Evolutionary conservation across 2,113 vertebrate genomes (phyloP).

Genomic region (Heptranchias perlo): DNA sequence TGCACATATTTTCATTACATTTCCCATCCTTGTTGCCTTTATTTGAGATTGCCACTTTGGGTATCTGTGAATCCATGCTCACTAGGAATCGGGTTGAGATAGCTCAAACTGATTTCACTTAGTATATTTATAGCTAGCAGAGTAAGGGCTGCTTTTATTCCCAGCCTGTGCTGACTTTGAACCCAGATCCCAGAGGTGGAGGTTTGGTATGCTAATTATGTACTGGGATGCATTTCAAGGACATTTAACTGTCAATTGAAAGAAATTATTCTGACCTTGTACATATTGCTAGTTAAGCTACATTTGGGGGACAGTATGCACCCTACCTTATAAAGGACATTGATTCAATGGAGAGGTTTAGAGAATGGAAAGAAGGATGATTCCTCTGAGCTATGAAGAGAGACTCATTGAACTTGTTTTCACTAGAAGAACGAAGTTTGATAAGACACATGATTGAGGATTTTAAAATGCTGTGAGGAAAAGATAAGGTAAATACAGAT

Average conservation of each 20-base stretch:
- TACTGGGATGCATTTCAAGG: conserved; percentile 8
- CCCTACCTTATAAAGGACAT: neutral
- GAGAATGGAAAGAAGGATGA: neutral
- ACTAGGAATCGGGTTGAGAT: neutral
- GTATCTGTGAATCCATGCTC: neutral
- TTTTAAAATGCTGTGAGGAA: conserved; percentile 28
- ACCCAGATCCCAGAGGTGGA: conserved; percentile 1
- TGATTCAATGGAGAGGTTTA: neutral
- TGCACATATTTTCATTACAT: neutral
- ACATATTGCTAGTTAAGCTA: neutral
- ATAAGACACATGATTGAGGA: conserved; percentile 16
- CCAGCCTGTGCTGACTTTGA: conserved; percentile 11
- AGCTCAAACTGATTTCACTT: neutral
- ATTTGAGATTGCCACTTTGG: neutral
- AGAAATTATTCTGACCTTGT: conserved; percentile 23
- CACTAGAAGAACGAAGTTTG: conserved; percentile 4
- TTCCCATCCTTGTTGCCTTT: neutral
- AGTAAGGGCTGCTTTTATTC: neutral
- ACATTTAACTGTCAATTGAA: conserved; percentile 9
- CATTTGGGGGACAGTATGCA: neutral
- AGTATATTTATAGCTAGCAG: neutral
- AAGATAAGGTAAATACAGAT: conserved; percentile 30
- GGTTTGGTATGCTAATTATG: neutral
- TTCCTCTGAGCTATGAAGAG: conserved; percentile 26
- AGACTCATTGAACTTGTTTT: neutral